A percentile compares a stretch with the other conserved stretches of the same genome.
These are phyloP conservation scores for Papilio aristodemus DNA, from an alignment of 1,140 invertebrate genomes.

Conservation along the genomic window DNA sequence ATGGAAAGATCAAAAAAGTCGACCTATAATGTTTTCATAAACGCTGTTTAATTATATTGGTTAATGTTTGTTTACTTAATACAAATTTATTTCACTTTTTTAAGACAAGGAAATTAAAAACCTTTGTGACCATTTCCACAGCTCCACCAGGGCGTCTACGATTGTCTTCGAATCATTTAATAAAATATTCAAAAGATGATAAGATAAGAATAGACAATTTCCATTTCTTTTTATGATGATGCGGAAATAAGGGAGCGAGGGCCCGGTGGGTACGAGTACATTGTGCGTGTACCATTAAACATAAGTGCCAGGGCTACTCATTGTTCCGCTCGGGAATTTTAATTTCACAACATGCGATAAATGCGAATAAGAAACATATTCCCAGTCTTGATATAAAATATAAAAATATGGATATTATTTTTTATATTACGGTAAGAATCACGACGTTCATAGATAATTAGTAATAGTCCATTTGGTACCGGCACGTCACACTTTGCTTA, in stretches of 20 bases:
- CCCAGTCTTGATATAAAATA: not conserved
- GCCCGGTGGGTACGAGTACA: not conserved
- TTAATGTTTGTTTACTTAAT: no score
- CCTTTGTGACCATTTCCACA: not conserved
- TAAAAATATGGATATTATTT: not conserved
- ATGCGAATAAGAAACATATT: not conserved
- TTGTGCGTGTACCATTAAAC: not conserved
- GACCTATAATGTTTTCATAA: no score
- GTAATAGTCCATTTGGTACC: no score
- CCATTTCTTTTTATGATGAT: constrained; percentile 1
- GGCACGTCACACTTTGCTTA: no score
- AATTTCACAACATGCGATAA: no score
- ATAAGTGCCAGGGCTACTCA: not conserved
- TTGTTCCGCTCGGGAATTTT: not conserved
- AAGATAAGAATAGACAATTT: not conserved
- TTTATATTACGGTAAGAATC: no score
- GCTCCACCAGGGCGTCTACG: not conserved
- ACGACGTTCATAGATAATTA: no score
- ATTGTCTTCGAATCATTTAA: constrained; percentile 6
- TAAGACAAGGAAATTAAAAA: not conserved
- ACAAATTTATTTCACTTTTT: not conserved
- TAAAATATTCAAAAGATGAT: constrained; percentile 3
- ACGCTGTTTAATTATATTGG: no score
- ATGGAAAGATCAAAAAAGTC: no score
- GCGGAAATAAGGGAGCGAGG: not conserved